These are phyloP conservation scores for Baccha elongata DNA, from an alignment of 2,888 invertebrate species.

Conservation along the genomic window DNA sequence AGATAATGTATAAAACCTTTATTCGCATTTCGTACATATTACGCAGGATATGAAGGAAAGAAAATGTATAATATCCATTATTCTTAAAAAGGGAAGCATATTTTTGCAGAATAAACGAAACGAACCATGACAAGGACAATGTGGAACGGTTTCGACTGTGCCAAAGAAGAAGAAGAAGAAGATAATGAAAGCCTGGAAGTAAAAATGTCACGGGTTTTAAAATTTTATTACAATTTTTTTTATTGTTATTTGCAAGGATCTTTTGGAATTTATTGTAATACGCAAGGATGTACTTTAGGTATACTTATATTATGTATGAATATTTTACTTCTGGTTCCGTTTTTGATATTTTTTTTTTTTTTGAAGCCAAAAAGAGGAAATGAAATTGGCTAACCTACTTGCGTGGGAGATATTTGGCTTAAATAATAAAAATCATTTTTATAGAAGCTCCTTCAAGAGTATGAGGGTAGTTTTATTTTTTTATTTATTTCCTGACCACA, in stretches of 20 bases:
- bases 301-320: background rate
- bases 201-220: slow-evolving; percentile 63
- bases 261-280: slow-evolving; percentile 45
- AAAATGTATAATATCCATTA: slow-evolving; percentile 34
- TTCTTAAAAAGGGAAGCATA: slow-evolving; percentile 34
- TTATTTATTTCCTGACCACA: slow-evolving; percentile 29
- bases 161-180: background rate
- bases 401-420: background rate
- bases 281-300: slow-evolving; percentile 6
- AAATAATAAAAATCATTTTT: slow-evolving; percentile 14
- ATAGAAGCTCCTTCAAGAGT: slow-evolving; percentile 6
- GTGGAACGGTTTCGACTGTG: background rate
- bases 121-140: slow-evolving; percentile 11
- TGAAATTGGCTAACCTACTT: slow-evolving; percentile 30
- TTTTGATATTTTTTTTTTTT: background rate
- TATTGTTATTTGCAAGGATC: slow-evolving; percentile 43
- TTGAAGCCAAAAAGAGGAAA: background rate
- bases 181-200: slow-evolving; percentile 32
- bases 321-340: slow-evolving; percentile 6
- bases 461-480: background rate
- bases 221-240: slow-evolving; percentile 58
- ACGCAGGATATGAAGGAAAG: slow-evolving; percentile 21
- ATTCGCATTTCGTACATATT: background rate
- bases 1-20: background rate
- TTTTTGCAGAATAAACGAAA: slow-evolving; percentile 24